Evolutionary conservation across 35 echinoderm and acorn worm species (phyloP), one percentile per base, ranked within the genome.

Genomic region (Ophioderma brevispina): DNA sequence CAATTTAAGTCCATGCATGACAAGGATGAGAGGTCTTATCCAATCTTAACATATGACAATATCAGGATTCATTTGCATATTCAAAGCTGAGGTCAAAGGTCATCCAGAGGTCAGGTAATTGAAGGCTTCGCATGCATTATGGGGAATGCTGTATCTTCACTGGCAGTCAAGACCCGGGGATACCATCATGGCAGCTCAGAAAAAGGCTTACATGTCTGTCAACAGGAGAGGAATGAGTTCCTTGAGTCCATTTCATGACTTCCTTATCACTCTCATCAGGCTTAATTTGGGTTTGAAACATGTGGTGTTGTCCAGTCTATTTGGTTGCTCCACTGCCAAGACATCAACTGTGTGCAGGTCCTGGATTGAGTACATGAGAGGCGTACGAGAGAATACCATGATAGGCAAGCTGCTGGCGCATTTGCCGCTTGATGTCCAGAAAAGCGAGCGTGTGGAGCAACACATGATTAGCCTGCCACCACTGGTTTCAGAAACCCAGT

Each of bases 171-270:
- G 59, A 15, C 59, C 59, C 28, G 59, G 59, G n/a, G 59, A 70
- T 25, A 70, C 59, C 59, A 18, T 70, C 10, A 70, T 70, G 59
- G 59, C 59, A 70, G 59, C 59, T 25, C 59, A 70, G 23, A 70
- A 70, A 25, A 70, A 70, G n/a, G 59, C 59, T 25, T 70, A 70
- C 23, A 2, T 70, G 59, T 70, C 59, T 70, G 23, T 70, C 28
- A 70, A 70, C 28, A 70, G 59, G n/a, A 70, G 59, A 70, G 59
- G 59, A 30, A 70, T 70, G 59, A 70, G 59, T 25, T 70, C 59
- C n/a, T 25, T 70, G 23, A 70, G 59, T 25, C 59, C 59, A 70
- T 70, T 70, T 25, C 59, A 70, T 70, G 59, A 70, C 59, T 70
- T 70, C n/a, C 59, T 70, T 3, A 70, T 70, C 59, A 70, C 59